Base-by-base conservation (phyloP, 2,888 invertebrate species). In the Hyppa rectilinea region DNA sequence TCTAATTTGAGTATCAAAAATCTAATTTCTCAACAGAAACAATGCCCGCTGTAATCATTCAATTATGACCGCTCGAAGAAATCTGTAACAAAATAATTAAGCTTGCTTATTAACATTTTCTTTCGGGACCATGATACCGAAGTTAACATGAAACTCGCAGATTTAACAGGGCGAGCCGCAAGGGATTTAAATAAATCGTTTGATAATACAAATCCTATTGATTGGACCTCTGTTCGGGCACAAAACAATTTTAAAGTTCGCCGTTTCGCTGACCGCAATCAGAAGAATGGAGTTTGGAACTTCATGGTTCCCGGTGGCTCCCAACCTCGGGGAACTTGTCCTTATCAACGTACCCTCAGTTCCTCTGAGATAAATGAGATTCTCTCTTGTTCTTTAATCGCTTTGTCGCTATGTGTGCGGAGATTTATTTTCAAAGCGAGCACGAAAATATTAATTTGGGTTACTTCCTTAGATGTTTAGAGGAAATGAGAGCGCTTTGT, bases 201-300 rank as follows among this genome's bases (percentile, higher is more conserved):
- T 83, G 75, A 60, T 75, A 71, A 75, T 71, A 84, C 67, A 71
- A 82, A 72, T 82, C 65, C 47, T 69, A 78, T 78, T 75, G 74
- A 84, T 82, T 72, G 70, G 66, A 66, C 34, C 20, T 36, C 67
- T 59, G 47, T 63, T 74, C 53, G 64, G 31, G 59, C 36, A 55
- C 68, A 78, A 80, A 82, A 82, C 78, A 80, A 84, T 84, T 83
- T 83, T 74, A 78, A 83, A 84, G 78, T 80, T 82, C 63, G 43
- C 43, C 71, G 43, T 82, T 75, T 34, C 67, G 56, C 71, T 83
- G 83, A 78, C 85, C 80, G 77, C 80, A 83, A 80, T 85, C 77
- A 72, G 67, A 77, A 77, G 83, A 84, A 84, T 75, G 60, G 43
- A 84, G 78, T 80, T 84, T n/a, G 34, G 52, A 84, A 78, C 78